Base-by-base conservation (phyloP, 2,888 invertebrate species). In the Psococerastis gibbosa region DNA sequence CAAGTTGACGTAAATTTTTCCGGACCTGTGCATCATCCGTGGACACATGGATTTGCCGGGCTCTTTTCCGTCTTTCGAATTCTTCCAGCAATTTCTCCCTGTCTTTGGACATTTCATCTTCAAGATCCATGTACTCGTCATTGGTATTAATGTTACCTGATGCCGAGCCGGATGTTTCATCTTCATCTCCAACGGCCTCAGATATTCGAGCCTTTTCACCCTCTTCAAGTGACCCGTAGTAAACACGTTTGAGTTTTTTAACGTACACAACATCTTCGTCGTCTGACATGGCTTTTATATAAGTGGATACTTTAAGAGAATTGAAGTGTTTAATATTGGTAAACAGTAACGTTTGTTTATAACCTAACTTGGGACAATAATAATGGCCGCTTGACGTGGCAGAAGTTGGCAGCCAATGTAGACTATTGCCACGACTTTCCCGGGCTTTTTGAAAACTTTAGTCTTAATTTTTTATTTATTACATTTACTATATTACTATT, bases 1-100 rank as follows among this genome's bases (percentile, higher is more conserved):
- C 89, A 0, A 97, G 65, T 57, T 91, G 85, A 6, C 98, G 65
- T 2, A 99, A 68, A 63, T 89, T 88, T 51, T 79, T 72, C 59
- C 82, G 85, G 2, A 98, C 95, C 68, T 98, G 95, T 9, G 78
- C 75, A 65, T 99, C 98, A 65, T 98, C 98, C 0, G 98, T 98
- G 0, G 95, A 94, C 0, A 98, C 92, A 54, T 94, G 94, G 41
- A 98, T 83, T 56, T 89, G 89, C 5, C 97, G 0, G 87, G 97
- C 55, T 58, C 92, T 82, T 54, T 88, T 77, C 49, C 94, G 70
- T 27, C 92, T 69, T 60, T 98, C 98, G 62, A 97, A 95, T 63
- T 97, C 95, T 56, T 95, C 95, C 2, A 98, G 66, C 5, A 94
- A 61, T 0, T 88, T 88, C 55, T 85, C 83, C 57, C 91, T 87